A percentile compares a stretch with the other conserved stretches of the same genome.
Evolutionary conservation across 2,113 vertebrate species (phyloP).

Genomic region (Felis catus): F.catus_Fca126_mat1.0 CM031421.1:74061501-74062000

Average conservation of each 20-base stretch:
- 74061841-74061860: neutral
- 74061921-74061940: too few relatives aligned
- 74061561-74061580: conserved; percentile 6
- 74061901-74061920: neutral
- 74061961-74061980: too few relatives aligned
- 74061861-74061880: neutral
- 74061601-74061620: conserved; percentile 44
- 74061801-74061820: neutral
- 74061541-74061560: neutral
- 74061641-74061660: neutral
- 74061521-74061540: neutral
- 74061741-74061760: neutral
- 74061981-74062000: too few relatives aligned
- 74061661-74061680: neutral
- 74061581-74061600: neutral
- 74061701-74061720: neutral
- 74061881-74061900: neutral
- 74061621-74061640: conserved; percentile 35
- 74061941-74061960: too few relatives aligned
- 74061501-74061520: neutral
- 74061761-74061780: neutral
- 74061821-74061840: neutral
- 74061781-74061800: neutral
- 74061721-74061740: neutral
- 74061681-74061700: conserved; percentile 32